phyloP scores from a whole-genome alignment of 2,888 invertebrate genomes.

The Aleiodes testaceus region DNA sequence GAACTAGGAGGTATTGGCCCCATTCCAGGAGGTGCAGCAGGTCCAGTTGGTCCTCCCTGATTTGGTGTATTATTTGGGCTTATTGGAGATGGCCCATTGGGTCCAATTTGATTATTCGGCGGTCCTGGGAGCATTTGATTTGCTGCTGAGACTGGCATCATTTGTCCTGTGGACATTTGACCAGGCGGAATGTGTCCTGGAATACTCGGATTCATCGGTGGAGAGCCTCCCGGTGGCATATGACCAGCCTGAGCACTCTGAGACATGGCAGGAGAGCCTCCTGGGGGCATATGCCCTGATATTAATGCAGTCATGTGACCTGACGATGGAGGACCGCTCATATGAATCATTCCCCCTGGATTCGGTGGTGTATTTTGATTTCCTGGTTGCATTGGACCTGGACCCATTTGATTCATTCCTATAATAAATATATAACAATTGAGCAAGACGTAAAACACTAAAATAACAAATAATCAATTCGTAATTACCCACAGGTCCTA shows the following conservation, averaged over 20 bases:
- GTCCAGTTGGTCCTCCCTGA: conserved; percentile 48
- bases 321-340: conserved; percentile 52
- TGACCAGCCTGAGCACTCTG: conserved; percentile 48
- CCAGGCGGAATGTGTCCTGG: conserved; percentile 38
- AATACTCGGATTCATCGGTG: conserved; percentile 51
- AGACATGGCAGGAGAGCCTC: conserved; percentile 56
- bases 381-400: conserved; percentile 57
- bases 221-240: conserved; percentile 56
- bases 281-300: conserved; percentile 55
- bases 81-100: conserved; percentile 49
- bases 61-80: conserved; percentile 55
- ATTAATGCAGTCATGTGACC: conserved; percentile 49
- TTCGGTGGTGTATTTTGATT: conserved; percentile 41
- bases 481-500: conserved; percentile 62
- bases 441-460: not conserved
- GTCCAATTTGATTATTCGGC: conserved; percentile 49
- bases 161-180: conserved; percentile 46
- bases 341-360: conserved; percentile 57
- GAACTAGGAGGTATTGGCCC: conserved; percentile 67
- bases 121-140: conserved; percentile 52
- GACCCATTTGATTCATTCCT: conserved; percentile 62
- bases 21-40: conserved; percentile 67
- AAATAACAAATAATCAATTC: not conserved
- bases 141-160: conserved; percentile 55
- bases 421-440: not conserved